Conservation (phyloP, 92 coral and sea anemone species). For the Porites lobata region DNA sequence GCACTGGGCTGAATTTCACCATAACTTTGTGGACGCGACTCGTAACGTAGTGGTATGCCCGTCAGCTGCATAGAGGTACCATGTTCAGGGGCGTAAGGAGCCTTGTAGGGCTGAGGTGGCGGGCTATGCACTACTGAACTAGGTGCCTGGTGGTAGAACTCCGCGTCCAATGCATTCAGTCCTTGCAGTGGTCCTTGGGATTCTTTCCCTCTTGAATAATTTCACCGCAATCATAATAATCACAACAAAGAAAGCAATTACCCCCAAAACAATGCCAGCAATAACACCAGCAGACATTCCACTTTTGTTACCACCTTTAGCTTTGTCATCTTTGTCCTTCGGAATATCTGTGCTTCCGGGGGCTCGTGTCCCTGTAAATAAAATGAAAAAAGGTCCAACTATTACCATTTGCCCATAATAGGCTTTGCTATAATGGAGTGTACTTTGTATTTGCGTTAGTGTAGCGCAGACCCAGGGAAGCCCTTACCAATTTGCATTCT, state of each 20-base stretch:
- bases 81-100: no score
- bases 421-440: no score
- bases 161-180: no score
- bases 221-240: not conserved
- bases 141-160: no score
- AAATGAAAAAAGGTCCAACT: not conserved
- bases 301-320: not conserved
- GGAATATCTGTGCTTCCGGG: slow-evolving; percentile 16
- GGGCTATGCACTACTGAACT: no score
- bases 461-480: no score
- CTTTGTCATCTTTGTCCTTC: not conserved
- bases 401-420: no score
- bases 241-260: not conserved
- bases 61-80: no score
- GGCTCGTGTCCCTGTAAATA: slow-evolving; percentile 8
- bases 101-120: no score
- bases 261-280: slow-evolving; percentile 8
- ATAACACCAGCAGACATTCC: slow-evolving; percentile 13
- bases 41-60: no score
- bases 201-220: not conserved
- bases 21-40: not conserved
- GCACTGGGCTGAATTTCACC: not conserved
- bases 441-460: no score
- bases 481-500: no score
- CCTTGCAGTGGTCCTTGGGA: not conserved